A percentile compares a stretch with the other conserved stretches of the same genome.
Evolutionary conservation across 1,140 invertebrate genomes (phyloP).

Genomic region (Leptonema lineaticorne): DNA sequence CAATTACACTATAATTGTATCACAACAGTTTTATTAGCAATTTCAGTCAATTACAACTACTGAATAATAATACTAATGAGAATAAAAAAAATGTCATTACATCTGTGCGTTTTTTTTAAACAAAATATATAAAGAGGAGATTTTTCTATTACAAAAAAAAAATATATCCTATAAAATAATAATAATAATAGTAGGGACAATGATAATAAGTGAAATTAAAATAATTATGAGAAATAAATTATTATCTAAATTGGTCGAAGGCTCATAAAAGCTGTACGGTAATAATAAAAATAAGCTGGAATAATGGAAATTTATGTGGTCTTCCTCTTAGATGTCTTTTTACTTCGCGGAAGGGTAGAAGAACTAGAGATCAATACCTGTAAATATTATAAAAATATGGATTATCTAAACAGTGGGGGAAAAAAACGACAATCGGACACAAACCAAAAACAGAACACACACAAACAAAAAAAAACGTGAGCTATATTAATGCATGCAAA

Average conservation of each 20-base stretch:
- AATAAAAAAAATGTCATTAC: neutral
- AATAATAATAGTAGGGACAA: too few species aligned
- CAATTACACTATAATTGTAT: conserved; percentile 12
- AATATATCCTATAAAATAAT: neutral
- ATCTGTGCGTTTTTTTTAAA: neutral
- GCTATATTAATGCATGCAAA: too few species aligned
- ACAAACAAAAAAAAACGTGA: too few species aligned
- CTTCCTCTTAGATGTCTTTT: conserved; percentile 58
- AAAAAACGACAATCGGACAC: neutral
- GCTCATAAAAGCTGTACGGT: neutral
- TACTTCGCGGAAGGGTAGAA: conserved; percentile 56
- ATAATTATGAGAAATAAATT: neutral
- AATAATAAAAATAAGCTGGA: conserved; percentile 18
- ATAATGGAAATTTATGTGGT: conserved; percentile 47
- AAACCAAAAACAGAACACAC: too few species aligned
- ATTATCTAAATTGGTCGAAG: conserved; percentile 8
- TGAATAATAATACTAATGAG: neutral
- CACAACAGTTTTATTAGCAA: conserved; percentile 24
- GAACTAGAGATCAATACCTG: conserved; percentile 56
- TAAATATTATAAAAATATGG: conserved; percentile 42
- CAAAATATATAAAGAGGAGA: too few species aligned
- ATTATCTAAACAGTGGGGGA: conserved; percentile 11
- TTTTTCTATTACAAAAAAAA: too few species aligned
- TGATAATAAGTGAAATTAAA: too few species aligned
- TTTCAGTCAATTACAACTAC: conserved; percentile 21